Percentiles rank a stretch among this genome's conserved stretches.
Conservation (phyloP, 2,797 vertebrate genomes). For the Oophaga sylvatica region DNA sequence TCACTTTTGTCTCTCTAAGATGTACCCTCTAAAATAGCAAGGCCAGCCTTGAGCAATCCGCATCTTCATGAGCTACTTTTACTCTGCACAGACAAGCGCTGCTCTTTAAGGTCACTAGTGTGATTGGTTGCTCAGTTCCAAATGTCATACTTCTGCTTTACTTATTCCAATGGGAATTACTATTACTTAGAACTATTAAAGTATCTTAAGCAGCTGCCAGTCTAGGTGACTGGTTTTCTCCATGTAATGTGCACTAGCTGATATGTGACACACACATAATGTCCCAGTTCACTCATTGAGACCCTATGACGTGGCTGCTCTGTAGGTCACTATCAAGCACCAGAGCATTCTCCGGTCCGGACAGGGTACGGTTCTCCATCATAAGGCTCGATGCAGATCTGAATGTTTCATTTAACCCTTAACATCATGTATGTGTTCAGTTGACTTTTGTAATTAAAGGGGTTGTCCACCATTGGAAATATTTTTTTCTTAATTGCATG, state of each 20-base stretch:
- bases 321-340: neutral
- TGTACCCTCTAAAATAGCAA: neutral
- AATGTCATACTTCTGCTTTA: constrained; percentile 1
- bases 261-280: neutral
- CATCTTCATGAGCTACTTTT: neutral
- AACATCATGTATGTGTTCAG: neutral
- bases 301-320: neutral
- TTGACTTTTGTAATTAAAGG: neutral
- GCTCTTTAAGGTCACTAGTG: neutral
- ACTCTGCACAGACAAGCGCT: neutral
- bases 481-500: no score
- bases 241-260: neutral
- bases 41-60: neutral
- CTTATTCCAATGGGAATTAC: neutral
- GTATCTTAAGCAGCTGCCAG: neutral
- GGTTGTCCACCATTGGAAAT: no score
- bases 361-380: neutral
- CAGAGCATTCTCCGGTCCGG: neutral
- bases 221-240: neutral
- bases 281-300: neutral
- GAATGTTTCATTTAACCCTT: neutral
- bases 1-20: neutral
- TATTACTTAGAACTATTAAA: neutral
- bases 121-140: constrained; percentile 4
- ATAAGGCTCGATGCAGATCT: neutral